Conservation (phyloP, 2,797 vertebrate genomes). For the Erithacus rubecula region DNA sequence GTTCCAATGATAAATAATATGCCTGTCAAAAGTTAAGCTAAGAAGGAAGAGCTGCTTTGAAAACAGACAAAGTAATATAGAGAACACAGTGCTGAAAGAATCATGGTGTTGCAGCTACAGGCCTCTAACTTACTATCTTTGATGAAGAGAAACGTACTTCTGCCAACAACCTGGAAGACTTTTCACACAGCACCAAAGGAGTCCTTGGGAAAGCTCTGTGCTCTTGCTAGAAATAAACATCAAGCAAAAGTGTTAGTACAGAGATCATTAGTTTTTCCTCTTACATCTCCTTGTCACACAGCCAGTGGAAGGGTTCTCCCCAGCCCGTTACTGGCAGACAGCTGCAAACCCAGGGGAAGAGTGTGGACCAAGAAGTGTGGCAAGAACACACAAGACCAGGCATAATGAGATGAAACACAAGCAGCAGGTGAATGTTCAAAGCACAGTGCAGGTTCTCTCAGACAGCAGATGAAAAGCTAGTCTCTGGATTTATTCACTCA, state of each 20-base stretch:
- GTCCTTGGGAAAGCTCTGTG: slow-evolving; percentile 17
- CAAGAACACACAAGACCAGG: not conserved
- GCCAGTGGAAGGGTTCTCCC: not conserved
- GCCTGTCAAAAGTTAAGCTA: not conserved
- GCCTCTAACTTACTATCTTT: slow-evolving; percentile 27
- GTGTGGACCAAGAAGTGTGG: fast-evolving
- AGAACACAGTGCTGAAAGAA: not conserved
- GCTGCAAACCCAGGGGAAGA: not conserved
- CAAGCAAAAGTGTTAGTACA: not conserved
- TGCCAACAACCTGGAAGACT: not conserved
- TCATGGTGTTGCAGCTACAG: not conserved
- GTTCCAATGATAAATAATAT: not conserved
- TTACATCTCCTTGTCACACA: not conserved
- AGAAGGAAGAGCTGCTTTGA: not conserved
- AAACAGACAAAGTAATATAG: not conserved
- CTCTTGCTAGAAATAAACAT: slow-evolving; percentile 38
- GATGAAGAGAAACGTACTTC: not conserved
- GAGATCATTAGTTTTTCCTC: not conserved
- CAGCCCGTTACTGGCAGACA: not conserved
- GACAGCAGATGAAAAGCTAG: not conserved
- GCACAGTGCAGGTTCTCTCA: not conserved
- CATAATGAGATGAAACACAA: not conserved
- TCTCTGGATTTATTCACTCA: not conserved
- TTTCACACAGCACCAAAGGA: not conserved
- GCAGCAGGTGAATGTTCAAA: not conserved